phyloP scores from a whole-genome alignment of 92 coral and sea anemone species.

The Palythoa heliodiscus region DNA sequence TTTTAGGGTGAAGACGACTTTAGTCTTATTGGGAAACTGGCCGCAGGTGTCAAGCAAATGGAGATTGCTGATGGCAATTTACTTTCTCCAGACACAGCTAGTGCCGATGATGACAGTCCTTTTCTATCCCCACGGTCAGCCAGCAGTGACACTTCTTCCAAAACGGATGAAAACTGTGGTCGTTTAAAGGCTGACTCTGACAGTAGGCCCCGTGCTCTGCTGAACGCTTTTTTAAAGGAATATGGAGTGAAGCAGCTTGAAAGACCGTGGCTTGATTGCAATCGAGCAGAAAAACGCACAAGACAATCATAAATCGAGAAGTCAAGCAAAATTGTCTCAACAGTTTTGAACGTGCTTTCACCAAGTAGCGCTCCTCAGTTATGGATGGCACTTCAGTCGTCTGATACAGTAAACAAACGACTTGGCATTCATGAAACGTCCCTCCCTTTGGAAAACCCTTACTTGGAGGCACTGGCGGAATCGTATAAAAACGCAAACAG shows the following conservation, averaged over 20 bases:
- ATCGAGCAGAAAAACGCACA: constrained; percentile 13
- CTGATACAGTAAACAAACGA: constrained; percentile 9
- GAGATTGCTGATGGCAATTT: neutral
- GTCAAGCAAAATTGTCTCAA: constrained; percentile 8
- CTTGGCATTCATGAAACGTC: neutral
- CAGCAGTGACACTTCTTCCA: neutral
- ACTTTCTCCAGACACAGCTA: neutral
- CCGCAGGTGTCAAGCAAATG: constrained; percentile 6
- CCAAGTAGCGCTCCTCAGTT: constrained; percentile 21
- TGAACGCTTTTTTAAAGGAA: neutral
- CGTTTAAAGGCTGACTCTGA: neutral
- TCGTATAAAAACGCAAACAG: constrained; percentile 18
- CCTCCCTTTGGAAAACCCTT: constrained; percentile 8
- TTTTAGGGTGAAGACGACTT: neutral
- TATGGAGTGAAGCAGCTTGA: neutral
- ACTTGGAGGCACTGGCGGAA: constrained; percentile 25
- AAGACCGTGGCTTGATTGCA: constrained; percentile 7
- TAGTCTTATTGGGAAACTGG: neutral
- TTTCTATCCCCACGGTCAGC: constrained; percentile 8
- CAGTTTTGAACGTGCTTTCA: constrained; percentile 2
- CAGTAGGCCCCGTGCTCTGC: neutral
- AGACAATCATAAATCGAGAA: neutral
- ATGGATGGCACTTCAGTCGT: constrained; percentile 23
- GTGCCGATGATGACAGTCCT: constrained; percentile 3
- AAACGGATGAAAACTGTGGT: neutral